A percentile compares a stretch with the other conserved stretches of the same genome.
Conservation (phyloP, 2,113 vertebrate species). For the Myiopsitta monachus region DNA sequence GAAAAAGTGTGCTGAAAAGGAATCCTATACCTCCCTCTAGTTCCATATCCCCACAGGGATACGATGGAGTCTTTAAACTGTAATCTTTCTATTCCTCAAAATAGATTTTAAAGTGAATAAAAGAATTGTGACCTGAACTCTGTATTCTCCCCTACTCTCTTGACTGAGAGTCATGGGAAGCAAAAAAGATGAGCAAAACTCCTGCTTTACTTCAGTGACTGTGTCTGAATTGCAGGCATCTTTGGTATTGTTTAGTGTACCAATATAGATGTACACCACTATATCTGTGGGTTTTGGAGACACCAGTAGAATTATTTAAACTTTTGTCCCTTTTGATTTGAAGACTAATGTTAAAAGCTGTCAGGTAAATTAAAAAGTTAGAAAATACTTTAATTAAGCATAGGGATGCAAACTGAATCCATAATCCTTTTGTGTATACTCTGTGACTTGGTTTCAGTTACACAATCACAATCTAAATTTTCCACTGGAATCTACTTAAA, state of each 20-base stretch:
- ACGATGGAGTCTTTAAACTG: background rate
- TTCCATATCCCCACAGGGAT: background rate
- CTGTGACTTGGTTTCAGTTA: background rate
- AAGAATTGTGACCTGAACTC: background rate
- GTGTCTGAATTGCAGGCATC: background rate
- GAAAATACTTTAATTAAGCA: background rate
- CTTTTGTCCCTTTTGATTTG: background rate
- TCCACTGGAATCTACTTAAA: background rate
- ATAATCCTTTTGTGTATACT: background rate
- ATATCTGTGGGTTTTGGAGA: background rate
- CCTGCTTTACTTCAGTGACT: background rate
- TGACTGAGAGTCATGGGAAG: background rate
- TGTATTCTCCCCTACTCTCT: background rate
- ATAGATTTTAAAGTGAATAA: slow-evolving; percentile 31
- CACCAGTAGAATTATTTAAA: background rate
- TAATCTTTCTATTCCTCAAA: background rate
- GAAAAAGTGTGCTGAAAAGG: background rate
- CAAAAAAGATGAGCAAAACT: slow-evolving; percentile 4
- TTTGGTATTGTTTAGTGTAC: background rate
- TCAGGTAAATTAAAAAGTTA: background rate
- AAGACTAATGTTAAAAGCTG: background rate
- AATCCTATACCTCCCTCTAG: background rate
- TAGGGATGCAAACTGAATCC: background rate
- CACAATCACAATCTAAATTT: background rate
- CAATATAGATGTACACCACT: background rate